These are phyloP conservation scores for Pocillopora damicornis DNA, from an alignment of 64 coral and sea anemone species.

Conservation along the genomic window DNA sequence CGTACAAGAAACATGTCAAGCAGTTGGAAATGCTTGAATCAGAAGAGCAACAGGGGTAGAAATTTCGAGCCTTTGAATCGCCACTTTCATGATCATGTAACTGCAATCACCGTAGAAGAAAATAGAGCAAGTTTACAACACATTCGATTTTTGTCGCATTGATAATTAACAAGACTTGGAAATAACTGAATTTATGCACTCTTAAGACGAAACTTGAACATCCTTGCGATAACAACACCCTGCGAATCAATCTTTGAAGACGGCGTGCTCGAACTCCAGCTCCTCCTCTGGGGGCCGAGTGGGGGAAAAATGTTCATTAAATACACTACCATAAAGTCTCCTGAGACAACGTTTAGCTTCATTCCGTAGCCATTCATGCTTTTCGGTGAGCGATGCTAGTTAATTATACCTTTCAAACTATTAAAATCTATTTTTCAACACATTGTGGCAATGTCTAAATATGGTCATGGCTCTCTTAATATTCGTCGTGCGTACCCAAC, in stretches of 20 bases:
- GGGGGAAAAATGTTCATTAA: background rate
- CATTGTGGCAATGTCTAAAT: background rate
- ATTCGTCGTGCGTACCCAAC: background rate
- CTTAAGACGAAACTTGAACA: conserved; percentile 2
- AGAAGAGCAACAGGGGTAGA: conserved; percentile 29
- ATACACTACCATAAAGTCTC: conserved; percentile 15
- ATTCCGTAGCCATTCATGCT: conserved; percentile 16
- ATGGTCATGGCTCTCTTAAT: background rate
- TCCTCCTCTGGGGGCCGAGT: background rate
- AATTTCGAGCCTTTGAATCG: conserved; percentile 2
- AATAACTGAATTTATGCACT: conserved; percentile 1
- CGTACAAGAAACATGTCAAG: conserved; percentile 32
- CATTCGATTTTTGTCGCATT: background rate
- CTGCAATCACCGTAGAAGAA: conserved; percentile 13
- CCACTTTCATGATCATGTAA: conserved; percentile 2
- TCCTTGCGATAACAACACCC: conserved; percentile 10
- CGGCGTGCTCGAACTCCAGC: background rate
- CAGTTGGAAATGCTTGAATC: conserved; percentile 31
- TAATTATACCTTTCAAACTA: conserved; percentile 12
- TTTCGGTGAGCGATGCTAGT: background rate
- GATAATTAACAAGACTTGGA: conserved; percentile 1
- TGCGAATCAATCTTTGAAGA: conserved; percentile 20
- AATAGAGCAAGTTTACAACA: background rate
- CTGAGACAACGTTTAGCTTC: background rate
- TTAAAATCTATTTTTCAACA: background rate